Evolutionary conservation across 2,888 invertebrate genomes (phyloP), one percentile per base, ranked within the genome.

Genomic region (Diarsia rubi): DNA sequence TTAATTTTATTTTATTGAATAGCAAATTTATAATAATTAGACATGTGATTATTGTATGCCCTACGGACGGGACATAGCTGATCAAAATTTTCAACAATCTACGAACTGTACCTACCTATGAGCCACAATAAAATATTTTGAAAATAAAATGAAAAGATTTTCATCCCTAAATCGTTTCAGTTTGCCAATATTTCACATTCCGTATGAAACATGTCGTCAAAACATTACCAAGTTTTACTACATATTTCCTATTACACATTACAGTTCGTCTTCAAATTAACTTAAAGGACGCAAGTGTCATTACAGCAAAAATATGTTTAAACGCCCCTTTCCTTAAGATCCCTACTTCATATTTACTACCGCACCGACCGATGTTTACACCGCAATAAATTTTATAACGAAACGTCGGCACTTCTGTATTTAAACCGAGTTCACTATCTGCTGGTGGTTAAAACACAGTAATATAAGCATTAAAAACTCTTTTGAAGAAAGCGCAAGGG

Each of bases 281-380:
- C 1, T 37, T 47, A 24, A 14, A 54, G 54, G 24, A 1, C 44
- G 0, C 14, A 19, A 62, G 45, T 45, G 19, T 31, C 24, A 31
- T 52, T 16, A 45, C 4, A 42, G 21, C 21, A 77, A 64, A 31
- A 81, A n/a, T 14, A 27, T n/a, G 52, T 42, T 42, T 14, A 47
- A 59, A n/a, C 31, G 31, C 21, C 63, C 12, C 24, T n/a, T n/a
- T 63, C 14, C n/a, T 54, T 81, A 19, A 75, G 52, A 4, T 24
- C 6, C 8, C 37, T n/a, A 21, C 54, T 63, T 60, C 14, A 65
- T 65, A 37, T 73, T 75, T 70, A 75, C 19, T 57, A 44, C 62
- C 54, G 66, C 81, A 83, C 84, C n/a, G 6, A 16, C 44, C 3
- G 73, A 73, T 88, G 86, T 88, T 90, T 89, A 90, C 90, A 83